Conservation (phyloP, 2,797 vertebrate genomes). For the Dromococcyx pavoninus region DNA sequence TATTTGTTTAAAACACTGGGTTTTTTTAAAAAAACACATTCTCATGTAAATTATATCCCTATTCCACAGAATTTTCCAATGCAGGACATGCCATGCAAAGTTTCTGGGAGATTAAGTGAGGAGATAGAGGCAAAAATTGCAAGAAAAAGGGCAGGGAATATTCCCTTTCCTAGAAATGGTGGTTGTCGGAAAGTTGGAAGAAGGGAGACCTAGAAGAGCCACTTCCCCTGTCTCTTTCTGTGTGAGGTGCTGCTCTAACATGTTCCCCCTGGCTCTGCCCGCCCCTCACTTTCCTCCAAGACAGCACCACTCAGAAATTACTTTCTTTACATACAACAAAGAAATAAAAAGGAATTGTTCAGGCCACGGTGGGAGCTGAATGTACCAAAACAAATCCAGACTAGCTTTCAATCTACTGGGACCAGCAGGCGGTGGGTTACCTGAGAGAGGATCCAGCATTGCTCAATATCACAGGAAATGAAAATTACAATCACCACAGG, state of each 20-base stretch:
- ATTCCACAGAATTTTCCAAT: neutral
- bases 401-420: neutral
- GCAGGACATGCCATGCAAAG: neutral
- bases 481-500: neutral
- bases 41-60: neutral
- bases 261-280: neutral
- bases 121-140: neutral
- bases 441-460: neutral
- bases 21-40: neutral
- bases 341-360: neutral
- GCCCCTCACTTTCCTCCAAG: accelerated
- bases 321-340: neutral
- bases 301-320: neutral
- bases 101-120: neutral
- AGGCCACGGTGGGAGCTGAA: neutral
- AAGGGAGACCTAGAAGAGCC: neutral
- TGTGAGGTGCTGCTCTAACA: neutral
- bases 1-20: neutral
- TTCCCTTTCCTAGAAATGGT: accelerated
- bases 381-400: neutral
- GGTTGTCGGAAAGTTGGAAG: neutral
- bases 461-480: neutral
- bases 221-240: neutral
- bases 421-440: neutral
- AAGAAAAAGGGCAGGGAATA: neutral